Base-by-base conservation (phyloP, 2,113 vertebrate species). In the Daphoenositta chrysoptera region DNA sequence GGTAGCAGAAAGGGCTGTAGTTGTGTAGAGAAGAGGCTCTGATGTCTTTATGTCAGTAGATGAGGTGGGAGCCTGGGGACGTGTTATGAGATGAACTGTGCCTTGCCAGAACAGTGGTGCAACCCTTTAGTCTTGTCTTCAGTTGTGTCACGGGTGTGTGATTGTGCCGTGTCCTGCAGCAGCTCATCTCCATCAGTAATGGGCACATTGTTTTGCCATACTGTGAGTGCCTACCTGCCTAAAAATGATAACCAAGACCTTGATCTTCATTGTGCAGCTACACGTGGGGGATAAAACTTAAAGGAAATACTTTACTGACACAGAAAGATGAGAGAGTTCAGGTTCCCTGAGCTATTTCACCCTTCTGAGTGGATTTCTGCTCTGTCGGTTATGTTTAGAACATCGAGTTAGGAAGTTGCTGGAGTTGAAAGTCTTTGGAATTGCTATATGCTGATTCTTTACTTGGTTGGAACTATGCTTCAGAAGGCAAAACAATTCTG, bases 391-490 rank as follows among this genome's bases (percentile, higher is more conserved):
- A 11, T 11, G 10, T 70, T 75, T 15, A 44, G 13, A 27, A 13
- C 1, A 3, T 12, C 3, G 16, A 31, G 13, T 40, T 48, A 65
- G 15, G 28, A 7, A 48, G 15, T 31, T 0, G 1, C 31, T 33
- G 14, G 8, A 73, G 5, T 31, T 26, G 19, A 40, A 65, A 78
- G 31, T 30, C 45, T 82, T 48, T 65, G 27, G 31, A 87, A 40
- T 13, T 58, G 40, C 2, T 17, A 6, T 30, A 8, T 21, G 19
- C 12, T 33, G 10, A 21, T 44, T 21, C 3, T 78, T 69, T 73
- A 47, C 60, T 60, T 3, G 0, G 19, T 13, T 82, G 22, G 42
- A 58, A 24, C 30, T 53, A 4, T 11, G 9, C 15, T 17, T 65
- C 14, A 64, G 45, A 82, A 68, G 28, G 15, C 9, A 61, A 61